Evolutionary conservation across 2,797 vertebrate species (phyloP).

Genomic region (Tapirus indicus): DNA sequence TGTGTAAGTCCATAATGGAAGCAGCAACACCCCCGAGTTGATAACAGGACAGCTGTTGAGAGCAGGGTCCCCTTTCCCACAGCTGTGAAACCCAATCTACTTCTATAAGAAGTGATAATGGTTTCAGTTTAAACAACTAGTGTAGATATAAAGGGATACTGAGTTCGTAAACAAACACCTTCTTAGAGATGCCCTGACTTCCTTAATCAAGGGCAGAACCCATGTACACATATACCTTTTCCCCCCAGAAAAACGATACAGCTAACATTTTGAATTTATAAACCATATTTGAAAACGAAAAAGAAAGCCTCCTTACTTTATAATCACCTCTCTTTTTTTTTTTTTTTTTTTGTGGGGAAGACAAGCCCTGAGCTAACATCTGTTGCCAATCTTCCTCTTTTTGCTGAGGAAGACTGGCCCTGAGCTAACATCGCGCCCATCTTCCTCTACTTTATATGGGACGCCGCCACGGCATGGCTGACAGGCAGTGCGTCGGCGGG

Average conservation of each 20-base stretch:
- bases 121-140: not conserved
- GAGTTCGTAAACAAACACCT: not conserved
- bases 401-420: too few relatives aligned
- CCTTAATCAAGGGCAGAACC: not conserved
- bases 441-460: too few relatives aligned
- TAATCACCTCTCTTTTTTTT: not conserved
- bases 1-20: not conserved
- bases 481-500: too few relatives aligned
- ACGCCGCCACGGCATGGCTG: too few relatives aligned
- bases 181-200: not conserved
- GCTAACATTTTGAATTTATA: not conserved
- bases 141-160: not conserved
- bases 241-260: not conserved
- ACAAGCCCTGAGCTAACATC: too few relatives aligned
- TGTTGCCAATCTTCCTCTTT: too few relatives aligned
- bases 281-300: not conserved
- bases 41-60: not conserved
- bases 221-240: not conserved
- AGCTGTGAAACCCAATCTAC: not conserved
- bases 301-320: not conserved
- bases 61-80: not conserved
- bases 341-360: too few relatives aligned
- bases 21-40: not conserved
- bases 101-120: not conserved
- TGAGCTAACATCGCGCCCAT: too few relatives aligned